phyloP scores from a whole-genome alignment of 1,140 invertebrate genomes.

The Cepaea nemoralis region DNA sequence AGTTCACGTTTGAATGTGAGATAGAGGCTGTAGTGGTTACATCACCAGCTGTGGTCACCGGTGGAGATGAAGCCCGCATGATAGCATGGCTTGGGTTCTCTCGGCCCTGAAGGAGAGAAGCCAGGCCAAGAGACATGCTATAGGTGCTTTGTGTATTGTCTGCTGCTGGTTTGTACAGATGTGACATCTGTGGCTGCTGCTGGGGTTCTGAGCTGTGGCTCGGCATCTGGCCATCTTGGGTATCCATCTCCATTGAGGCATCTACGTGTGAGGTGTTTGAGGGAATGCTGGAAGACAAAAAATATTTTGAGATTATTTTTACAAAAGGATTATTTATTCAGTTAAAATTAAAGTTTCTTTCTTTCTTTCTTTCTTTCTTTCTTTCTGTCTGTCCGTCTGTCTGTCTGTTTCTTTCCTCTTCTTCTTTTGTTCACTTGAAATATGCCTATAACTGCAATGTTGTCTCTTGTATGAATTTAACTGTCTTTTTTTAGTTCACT shows the following conservation, averaged over 20 bases:
- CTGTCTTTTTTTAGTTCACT: too few relatives aligned
- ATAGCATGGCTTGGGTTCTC: slow-evolving; percentile 40
- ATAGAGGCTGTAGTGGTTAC: background rate
- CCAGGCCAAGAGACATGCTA: slow-evolving; percentile 83
- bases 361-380: too few relatives aligned
- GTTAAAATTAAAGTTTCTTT: too few relatives aligned
- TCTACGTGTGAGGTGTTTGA: background rate
- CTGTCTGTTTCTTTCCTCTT: too few relatives aligned
- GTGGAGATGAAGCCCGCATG: slow-evolving; percentile 4
- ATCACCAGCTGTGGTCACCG: slow-evolving; percentile 1
- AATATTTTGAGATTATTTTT: too few relatives aligned
- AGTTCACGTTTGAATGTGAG: background rate
- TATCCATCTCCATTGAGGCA: background rate
- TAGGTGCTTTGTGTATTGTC: slow-evolving; percentile 80
- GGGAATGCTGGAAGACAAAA: background rate
- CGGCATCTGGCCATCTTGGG: background rate
- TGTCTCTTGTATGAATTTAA: too few relatives aligned
- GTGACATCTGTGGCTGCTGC: background rate
- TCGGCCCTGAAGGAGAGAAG: slow-evolving; percentile 85
- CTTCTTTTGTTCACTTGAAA: too few relatives aligned
- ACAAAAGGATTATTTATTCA: too few relatives aligned
- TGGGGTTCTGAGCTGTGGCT: background rate
- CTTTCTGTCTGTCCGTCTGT: too few relatives aligned
- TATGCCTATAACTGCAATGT: too few relatives aligned
- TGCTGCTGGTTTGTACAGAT: background rate